Evolutionary conservation across 1,140 invertebrate species (phyloP).

Genomic region (Zaprionus kolodkinae): DNA sequence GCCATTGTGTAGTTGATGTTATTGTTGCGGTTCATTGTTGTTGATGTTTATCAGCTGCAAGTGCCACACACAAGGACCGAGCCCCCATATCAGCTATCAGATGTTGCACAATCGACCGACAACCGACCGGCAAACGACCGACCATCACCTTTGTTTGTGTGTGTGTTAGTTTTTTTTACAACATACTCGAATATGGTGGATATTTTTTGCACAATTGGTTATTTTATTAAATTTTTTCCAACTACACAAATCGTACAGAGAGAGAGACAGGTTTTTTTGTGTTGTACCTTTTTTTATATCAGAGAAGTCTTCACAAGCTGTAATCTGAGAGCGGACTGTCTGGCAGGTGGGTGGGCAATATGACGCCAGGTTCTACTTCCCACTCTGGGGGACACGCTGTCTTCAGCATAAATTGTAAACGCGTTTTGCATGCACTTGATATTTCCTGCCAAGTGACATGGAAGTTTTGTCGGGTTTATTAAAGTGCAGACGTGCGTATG

Average conservation of each 20-base stretch:
- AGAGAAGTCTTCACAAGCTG: conserved; percentile 19
- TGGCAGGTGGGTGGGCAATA: conserved; percentile 23
- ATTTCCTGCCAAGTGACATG: conserved; percentile 45
- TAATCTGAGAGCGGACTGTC: conserved; percentile 20
- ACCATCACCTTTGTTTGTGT: conserved; percentile 15
- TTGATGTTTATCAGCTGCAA: conserved; percentile 56
- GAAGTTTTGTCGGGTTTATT: conserved; percentile 36
- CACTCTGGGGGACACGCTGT: neutral
- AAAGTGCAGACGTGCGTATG: conserved; percentile 56
- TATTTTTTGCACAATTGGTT: conserved; percentile 8
- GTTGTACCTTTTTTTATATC: conserved; percentile 25
- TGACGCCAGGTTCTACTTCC: neutral
- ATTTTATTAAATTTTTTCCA: conserved; percentile 27
- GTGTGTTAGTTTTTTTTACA: conserved; percentile 25
- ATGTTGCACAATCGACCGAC: conserved; percentile 32
- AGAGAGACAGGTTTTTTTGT: conserved; percentile 27
- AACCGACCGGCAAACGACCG: conserved; percentile 12
- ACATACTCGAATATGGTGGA: conserved; percentile 25
- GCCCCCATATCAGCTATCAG: conserved; percentile 37
- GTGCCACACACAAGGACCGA: conserved; percentile 24
- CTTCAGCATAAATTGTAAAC: conserved; percentile 30
- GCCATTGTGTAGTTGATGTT: conserved; percentile 42
- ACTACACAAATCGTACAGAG: conserved; percentile 16
- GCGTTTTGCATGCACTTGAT: conserved; percentile 36
- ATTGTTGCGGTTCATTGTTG: conserved; percentile 51